Conservation (phyloP, 37 sponge, comb jelly and placozoan genomes). For the Agelas oroides region DNA sequence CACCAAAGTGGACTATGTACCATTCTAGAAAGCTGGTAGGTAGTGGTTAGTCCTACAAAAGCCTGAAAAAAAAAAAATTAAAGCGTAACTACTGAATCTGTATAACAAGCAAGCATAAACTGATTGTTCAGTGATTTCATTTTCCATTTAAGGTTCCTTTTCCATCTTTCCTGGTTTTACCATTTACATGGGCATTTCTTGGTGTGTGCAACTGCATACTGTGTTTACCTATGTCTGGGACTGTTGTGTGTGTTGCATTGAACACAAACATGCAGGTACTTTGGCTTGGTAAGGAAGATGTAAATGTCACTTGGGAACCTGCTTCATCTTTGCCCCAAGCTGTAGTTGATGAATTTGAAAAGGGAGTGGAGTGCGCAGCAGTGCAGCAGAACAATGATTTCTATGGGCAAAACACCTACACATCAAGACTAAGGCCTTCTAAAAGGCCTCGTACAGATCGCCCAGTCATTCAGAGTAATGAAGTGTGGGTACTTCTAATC, state of each 20-base stretch:
- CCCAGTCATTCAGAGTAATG: neutral
- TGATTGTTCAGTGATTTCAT: too few relatives aligned
- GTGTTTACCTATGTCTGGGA: too few relatives aligned
- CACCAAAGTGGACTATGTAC: too few relatives aligned
- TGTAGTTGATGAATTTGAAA: neutral
- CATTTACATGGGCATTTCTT: too few relatives aligned
- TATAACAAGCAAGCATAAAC: too few relatives aligned
- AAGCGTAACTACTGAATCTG: too few relatives aligned
- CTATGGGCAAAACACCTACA: neutral
- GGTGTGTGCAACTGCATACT: neutral
- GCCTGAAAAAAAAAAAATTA: too few relatives aligned
- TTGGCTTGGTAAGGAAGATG: constrained; percentile 7
- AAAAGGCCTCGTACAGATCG: neutral
- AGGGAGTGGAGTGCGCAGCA: neutral
- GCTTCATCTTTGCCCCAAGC: neutral
- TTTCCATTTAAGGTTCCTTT: too few relatives aligned
- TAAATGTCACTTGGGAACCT: constrained; percentile 2
- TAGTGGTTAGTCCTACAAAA: too few relatives aligned
- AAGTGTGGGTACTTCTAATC: neutral
- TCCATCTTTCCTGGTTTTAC: too few relatives aligned
- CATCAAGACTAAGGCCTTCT: neutral
- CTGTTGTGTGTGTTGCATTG: neutral
- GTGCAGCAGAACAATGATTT: neutral
- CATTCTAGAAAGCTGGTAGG: too few relatives aligned
- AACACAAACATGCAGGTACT: neutral